Evolutionary conservation across 2,888 invertebrate species (phyloP), one percentile per base, ranked within the genome.

Genomic region (Terebella lapidaria): DNA sequence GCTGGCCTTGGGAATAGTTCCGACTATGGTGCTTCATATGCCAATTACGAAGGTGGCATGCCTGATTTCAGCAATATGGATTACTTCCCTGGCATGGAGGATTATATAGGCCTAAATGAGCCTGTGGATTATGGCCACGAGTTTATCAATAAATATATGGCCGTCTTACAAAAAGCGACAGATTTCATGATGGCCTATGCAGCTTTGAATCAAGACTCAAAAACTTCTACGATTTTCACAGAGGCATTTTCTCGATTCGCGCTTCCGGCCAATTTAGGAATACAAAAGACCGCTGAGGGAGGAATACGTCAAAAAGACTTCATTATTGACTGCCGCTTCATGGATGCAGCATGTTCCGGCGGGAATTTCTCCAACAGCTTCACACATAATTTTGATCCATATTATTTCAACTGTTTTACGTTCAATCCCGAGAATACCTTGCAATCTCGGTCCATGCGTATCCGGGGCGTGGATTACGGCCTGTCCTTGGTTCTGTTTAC

Each of bases 371-470:
- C 58, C 28, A 52, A 51, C 18, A 57, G 61, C 3, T 68, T 69
- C 60, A 30, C 26, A 4, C 60, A 59, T 47, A 58, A 62, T 28
- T 69, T 69, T 42, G 67, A 69, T 53, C 67, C 67, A 1, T 69
- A 69, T 58, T 69, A 63, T 46, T 69, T 67, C 61, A 69, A 69
- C 59, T 69, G 69, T 30, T 69, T 63, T 58, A 69, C 69, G 3
- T 69, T 69, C 56, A 54, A 63, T 2, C 65, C 69, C 25, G 54
- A 64, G 51, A 42, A 26, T 2, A 62, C 66, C 18, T 47, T 66
- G 24, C 27, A 45, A 22, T 49, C 59, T 10, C 47, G 62, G 24
- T 24, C 60, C 18, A 65, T 58, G 28, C 54, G 69, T 25, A 60
- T 69, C 10, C 65, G 66, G 27, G 70, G 70, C 25, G 64, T 67